phyloP scores from a whole-genome alignment of 2,797 vertebrate species.

The Psittacula derbiana region DNA sequence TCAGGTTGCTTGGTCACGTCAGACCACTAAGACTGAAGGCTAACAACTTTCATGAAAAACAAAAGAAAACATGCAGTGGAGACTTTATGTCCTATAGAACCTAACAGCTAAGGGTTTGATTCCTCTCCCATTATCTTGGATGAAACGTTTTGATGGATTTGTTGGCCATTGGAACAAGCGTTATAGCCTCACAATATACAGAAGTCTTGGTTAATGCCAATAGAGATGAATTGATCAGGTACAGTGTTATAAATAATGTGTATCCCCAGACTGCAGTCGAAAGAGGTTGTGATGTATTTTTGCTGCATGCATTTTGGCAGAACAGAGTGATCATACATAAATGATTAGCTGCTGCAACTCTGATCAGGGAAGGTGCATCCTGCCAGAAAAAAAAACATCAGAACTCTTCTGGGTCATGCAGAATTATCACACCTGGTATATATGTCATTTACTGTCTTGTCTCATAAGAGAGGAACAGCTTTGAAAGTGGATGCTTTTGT shows the following conservation, averaged over 20 bases:
- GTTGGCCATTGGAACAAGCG: neutral
- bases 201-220: neutral
- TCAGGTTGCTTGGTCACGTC: neutral
- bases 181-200: neutral
- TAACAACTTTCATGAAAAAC: neutral
- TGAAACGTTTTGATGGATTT: conserved; percentile 4
- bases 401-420: neutral
- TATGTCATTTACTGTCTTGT: neutral
- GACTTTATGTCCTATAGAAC: neutral
- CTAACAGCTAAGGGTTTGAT: neutral
- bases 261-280: neutral
- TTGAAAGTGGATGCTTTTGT: neutral
- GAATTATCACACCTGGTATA: neutral
- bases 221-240: conserved; percentile 11
- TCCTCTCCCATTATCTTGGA: neutral
- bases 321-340: conserved; percentile 31
- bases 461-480: neutral
- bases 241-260: conserved; percentile 24
- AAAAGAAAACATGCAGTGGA: neutral
- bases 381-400: conserved; percentile 32
- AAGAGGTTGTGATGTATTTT: conserved; percentile 46
- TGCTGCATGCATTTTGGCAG: conserved; percentile 55
- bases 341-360: conserved; percentile 52
- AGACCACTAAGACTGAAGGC: neutral
- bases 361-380: conserved; percentile 18